Evolutionary conservation across 2,113 vertebrate species (phyloP), one percentile per base, ranked within the genome.

Genomic region (Ctenodactylus gundi): DNA sequence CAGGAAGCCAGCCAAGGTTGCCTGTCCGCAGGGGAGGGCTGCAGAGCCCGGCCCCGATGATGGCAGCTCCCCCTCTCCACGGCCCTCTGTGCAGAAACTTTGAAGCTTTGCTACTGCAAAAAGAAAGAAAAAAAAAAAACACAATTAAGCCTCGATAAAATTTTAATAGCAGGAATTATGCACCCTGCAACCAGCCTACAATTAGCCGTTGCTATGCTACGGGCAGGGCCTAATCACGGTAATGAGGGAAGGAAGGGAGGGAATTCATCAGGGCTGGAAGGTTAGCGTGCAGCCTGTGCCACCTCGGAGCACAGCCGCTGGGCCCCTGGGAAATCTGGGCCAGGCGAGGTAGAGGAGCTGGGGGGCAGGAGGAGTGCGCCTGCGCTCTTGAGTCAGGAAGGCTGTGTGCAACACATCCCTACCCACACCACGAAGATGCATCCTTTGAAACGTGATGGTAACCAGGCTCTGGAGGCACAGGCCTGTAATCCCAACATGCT

Each of bases 141-240:
- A 65, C 62, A 94, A 94, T 97, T 97, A 94, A 34, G 88, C 87
- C 96, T 96, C 91, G 81, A 98, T 97, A 94, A 97, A 96, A 94
- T 80, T 88, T 97, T 95, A 94, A 98, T 97, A 93, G 93, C 1
- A 1, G 97, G 97, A 97, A 97, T 97, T 93, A 94, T 96, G 97
- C 93, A 15, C 96, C 95, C 60, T 82, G 96, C 97, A 96, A 94
- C 97, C 97, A 94, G 77, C 97, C 96, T 82, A 68, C 85, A 95
- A 97, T 97, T 97, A 98, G 97, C 97, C 3, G 98, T 96, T 96
- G 98, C 98, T 97, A 97, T 13, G 94, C 95, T 98, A 98, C 98
- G 3, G 97, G 95, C 97, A 14, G 94, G 96, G 91, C 20, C 62
- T 94, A 97, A 97, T 97, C 93, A 92, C 41, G 55, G 81, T 94